Conservation (phyloP, 1,140 invertebrate genomes). For the Arion vulgaris region DNA sequence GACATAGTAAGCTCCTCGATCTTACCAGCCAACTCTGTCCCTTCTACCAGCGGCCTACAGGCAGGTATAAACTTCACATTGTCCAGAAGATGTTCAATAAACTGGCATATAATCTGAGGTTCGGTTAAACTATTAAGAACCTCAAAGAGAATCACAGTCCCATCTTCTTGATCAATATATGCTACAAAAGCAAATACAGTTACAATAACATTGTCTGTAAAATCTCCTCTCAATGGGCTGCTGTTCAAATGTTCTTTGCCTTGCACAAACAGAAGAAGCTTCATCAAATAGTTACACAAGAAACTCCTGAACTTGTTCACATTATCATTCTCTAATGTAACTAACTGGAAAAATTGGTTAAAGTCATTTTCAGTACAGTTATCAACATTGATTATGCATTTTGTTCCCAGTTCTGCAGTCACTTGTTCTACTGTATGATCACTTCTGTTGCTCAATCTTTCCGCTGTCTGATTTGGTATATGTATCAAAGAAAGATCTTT, state of each 20-base stretch:
- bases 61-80: slow-evolving; percentile 2
- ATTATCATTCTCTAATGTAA: background rate
- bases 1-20: background rate
- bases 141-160: background rate
- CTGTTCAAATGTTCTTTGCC: too few relatives aligned
- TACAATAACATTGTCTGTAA: slow-evolving; percentile 2
- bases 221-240: background rate
- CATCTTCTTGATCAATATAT: background rate
- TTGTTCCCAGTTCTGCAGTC: background rate
- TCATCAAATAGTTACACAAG: slow-evolving; percentile 6
- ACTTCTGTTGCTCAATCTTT: background rate
- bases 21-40: background rate
- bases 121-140: slow-evolving; percentile 6
- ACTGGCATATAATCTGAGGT: slow-evolving; percentile 9
- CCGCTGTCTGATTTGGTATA: background rate
- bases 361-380: background rate
- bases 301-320: background rate
- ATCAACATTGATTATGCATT: background rate
- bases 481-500: slow-evolving; percentile 25
- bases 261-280: background rate
- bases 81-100: slow-evolving; percentile 20
- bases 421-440: background rate
- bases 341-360: background rate
- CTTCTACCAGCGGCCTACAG: background rate
- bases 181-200: background rate